Conservation (phyloP, 2,113 vertebrate species). For the Lamprologus speciosus region DNA sequence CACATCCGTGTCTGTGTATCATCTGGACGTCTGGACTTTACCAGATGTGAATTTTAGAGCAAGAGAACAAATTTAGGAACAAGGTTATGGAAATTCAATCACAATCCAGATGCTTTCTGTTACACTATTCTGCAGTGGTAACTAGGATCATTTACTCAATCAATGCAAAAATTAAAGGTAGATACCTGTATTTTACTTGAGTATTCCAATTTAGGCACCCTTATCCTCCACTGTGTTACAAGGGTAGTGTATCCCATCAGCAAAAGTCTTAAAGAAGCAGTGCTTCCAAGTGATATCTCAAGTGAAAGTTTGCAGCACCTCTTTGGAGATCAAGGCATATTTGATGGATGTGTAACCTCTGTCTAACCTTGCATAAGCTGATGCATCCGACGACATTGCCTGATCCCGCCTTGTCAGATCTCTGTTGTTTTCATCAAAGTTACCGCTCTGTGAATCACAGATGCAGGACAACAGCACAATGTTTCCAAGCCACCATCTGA, state of each 20-base stretch:
- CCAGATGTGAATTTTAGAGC: not conserved
- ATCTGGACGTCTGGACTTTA: not conserved
- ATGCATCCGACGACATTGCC: not conserved
- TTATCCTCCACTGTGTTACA: not conserved
- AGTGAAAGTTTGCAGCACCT: not conserved
- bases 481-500: constrained; percentile 1
- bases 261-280: not conserved
- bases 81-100: constrained; percentile 6
- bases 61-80: not conserved
- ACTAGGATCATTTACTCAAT: not conserved
- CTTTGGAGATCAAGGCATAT: not conserved
- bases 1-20: not conserved
- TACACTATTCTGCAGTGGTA: not conserved
- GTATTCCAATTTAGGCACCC: not conserved
- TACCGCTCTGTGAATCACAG: not conserved
- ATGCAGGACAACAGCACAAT: not conserved
- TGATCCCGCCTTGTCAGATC: not conserved
- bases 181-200: not conserved
- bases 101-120: constrained; percentile 12
- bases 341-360: not conserved
- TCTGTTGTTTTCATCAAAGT: constrained; percentile 28
- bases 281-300: not conserved
- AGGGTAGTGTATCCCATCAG: not conserved
- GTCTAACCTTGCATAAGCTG: not conserved
- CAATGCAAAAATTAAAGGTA: not conserved